Base-by-base conservation (phyloP, 23 tunicate species). In the Diplosoma virens region DNA sequence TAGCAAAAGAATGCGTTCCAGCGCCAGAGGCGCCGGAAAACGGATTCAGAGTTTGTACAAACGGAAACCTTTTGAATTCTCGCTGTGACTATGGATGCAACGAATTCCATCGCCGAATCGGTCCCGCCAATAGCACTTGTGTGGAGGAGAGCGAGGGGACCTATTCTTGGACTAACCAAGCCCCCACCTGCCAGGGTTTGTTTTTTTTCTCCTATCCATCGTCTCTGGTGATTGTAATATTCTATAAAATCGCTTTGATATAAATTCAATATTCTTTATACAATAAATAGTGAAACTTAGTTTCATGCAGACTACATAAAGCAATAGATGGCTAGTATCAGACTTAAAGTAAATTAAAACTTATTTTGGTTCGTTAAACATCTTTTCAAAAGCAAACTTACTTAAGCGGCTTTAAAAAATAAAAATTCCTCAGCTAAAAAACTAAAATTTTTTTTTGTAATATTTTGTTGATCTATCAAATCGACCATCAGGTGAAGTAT, bases 41-140 rank as follows among this genome's bases (percentile, higher is more conserved):
- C 34, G 89, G 96, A 22, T 56, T 66, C 47, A 47, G 74, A 32
- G 75, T 79, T 0, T 90, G 97, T 66, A 73, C 82, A n/a, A 79
- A 90, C 66, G 97, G 76, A 3, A 79, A 74, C 34, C 67, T 80
- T 27, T 65, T 90, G 33, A 90, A 90, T 1, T 90, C 97, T n/a
- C 60, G 58, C 11, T 90, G 97, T 67, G 83, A 78, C 32, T 90
- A 77, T 82, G 77, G 66, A 4, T 90, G 97, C 46, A 75, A 79
- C 41, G 81, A 60, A 7, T 84, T 30, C 79, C 87, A 90, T 66
- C 69, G 84, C 23, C 50, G 81, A 18, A 72, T 75, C 26, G 97
- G 97, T 37, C 82, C 97, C 0, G 59, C 32, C 2, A 23, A 25
- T 56, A 67, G 77, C 67, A 56, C 26, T 0, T 90, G 97, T 30